Conservation (phyloP, 2,888 invertebrate species). For the Allolobophora icterica region DNA sequence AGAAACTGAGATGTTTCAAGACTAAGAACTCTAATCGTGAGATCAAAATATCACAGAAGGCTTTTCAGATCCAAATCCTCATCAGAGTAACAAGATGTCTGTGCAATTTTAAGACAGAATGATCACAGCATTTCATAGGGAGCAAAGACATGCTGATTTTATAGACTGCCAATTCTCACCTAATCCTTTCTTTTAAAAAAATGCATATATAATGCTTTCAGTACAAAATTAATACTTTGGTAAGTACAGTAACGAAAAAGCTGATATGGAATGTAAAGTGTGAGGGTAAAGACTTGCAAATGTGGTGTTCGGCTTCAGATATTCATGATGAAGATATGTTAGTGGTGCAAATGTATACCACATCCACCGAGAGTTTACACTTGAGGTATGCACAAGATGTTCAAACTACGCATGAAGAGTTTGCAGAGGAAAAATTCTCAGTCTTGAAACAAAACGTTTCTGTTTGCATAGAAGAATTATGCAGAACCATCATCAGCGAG, state of each 20-base stretch:
- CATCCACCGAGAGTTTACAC: neutral
- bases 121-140: neutral
- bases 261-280: neutral
- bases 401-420: neutral
- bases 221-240: no score
- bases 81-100: neutral
- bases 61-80: neutral
- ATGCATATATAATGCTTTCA: neutral
- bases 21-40: neutral
- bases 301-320: neutral
- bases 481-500: neutral
- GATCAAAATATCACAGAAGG: conserved; percentile 13
- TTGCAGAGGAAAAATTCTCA: neutral
- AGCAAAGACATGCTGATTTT: neutral
- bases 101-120: neutral
- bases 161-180: neutral
- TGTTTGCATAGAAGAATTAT: neutral
- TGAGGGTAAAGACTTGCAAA: neutral
- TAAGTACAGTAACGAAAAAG: neutral
- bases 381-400: neutral
- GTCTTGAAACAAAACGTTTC: neutral
- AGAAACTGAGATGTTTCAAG: neutral
- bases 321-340: neutral
- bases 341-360: neutral
- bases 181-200: neutral